Base-by-base conservation (phyloP, 2,888 invertebrate genomes). In the Nudaria mundana region DNA sequence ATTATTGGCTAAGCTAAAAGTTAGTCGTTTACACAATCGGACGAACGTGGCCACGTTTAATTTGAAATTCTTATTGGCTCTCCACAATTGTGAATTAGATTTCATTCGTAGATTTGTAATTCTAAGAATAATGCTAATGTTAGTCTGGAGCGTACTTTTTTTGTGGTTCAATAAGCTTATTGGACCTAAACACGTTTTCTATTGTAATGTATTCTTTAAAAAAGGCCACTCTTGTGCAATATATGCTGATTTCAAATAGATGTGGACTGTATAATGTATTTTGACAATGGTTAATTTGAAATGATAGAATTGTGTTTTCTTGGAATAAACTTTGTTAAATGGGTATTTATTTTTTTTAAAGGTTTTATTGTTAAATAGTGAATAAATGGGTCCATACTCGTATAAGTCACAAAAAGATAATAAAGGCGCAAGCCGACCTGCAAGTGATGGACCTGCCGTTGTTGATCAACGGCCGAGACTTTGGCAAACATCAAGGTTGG, bases 51-150 rank as follows among this genome's bases (percentile, higher is more conserved):
- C 46, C 29, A 33, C 48, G 35, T 48, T 51, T 59, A 47, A 69
- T 71, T 71, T 69, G 66, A 65, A 71, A 71, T 69, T 71, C 71
- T 63, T 68, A 71, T 71, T 62, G 61, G 63, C 47, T 52, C 44
- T 48, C n/a, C 57, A 57, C 62, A 60, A 61, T 65, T 54, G 57
- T 52, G 58, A 64, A 64, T 67, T 67, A 61, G 60, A 66, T 69
- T 56, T 48, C 50, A 55, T 48, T 57, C 52, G 36, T 31, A 53
- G 58, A 55, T 59, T 56, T 54, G 57, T 52, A 54, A 55, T 62
- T 56, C 44, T 30, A 26, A 45, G 47, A 52, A 52, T 62, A 56
- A 55, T 46, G 53, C 65, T 59, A 52, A 62, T 49, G 31, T 46
- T 47, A 52, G 33, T 31, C 29, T 26, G 13, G 25, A 14, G 41